Evolutionary conservation across 2,797 vertebrate genomes (phyloP).

Genomic region (Graptemys geographica): DNA sequence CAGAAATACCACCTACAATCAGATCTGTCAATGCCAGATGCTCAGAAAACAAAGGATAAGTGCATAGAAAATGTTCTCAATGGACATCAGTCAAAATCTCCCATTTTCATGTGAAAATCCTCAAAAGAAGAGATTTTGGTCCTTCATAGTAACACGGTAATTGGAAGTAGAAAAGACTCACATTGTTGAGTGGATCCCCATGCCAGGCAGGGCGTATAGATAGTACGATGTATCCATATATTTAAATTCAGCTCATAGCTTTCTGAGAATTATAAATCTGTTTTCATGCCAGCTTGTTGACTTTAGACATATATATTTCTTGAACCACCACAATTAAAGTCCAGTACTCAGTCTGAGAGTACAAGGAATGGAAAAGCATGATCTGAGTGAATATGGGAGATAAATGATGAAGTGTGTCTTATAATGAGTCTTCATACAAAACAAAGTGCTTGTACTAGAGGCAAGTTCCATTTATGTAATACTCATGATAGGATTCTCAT

Average conservation of each 20-base stretch:
- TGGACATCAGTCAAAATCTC: background rate
- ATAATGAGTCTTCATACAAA: conserved; percentile 4
- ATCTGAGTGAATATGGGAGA: background rate
- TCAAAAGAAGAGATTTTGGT: background rate
- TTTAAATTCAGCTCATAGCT: background rate
- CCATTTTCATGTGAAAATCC: background rate
- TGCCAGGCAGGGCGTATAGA: background rate
- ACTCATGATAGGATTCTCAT: background rate
- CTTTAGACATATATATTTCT: conserved; percentile 1
- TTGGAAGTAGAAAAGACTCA: background rate
- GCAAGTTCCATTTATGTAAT: conserved; percentile 28
- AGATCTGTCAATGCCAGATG: background rate
- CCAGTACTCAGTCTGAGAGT: background rate
- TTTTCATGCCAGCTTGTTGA: background rate
- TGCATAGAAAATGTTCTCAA: background rate
- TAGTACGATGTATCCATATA: background rate
- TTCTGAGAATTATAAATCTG: background rate
- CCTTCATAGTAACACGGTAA: background rate
- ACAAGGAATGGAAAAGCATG: conserved; percentile 28
- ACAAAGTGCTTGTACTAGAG: background rate
- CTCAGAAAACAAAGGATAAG: background rate
- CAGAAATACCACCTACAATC: background rate
- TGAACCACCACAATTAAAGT: conserved; percentile 13
- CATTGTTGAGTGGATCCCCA: background rate
- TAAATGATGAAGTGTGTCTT: background rate